Percentiles rank a stretch among this genome's conserved stretches.
phyloP scores from a whole-genome alignment of 1,140 invertebrate species.

The Nasonia giraulti region DNA sequence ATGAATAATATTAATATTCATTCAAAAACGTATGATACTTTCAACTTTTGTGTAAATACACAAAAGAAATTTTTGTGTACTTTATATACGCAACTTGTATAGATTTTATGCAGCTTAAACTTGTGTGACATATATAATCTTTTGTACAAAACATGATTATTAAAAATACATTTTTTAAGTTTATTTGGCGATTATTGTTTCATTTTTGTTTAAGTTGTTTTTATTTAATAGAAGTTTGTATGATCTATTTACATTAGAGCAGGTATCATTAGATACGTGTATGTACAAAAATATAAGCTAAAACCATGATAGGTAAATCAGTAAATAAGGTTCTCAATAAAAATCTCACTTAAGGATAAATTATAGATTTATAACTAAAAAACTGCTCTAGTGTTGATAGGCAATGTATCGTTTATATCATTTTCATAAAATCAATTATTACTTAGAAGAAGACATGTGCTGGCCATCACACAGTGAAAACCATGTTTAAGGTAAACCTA shows the following conservation, averaged over 20 bases:
- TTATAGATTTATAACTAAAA: neutral
- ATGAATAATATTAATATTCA: conserved; percentile 29
- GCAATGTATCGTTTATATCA: too few species aligned
- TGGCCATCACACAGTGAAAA: neutral
- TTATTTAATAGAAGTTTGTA: neutral
- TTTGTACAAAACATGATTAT: conserved; percentile 48
- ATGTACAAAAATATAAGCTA: too few species aligned
- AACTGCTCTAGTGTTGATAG: neutral
- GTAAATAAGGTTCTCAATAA: too few species aligned
- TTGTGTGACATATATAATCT: conserved; percentile 35
- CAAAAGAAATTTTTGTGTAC: conserved; percentile 18
- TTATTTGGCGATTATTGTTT: conserved; percentile 32
- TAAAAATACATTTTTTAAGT: conserved; percentile 47
- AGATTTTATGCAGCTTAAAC: conserved; percentile 36
- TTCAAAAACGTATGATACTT: neutral
- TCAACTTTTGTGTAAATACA: conserved; percentile 31
- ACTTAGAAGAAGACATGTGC: too few species aligned
- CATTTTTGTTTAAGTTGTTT: neutral
- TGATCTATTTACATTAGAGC: neutral
- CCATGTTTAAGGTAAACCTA: neutral
- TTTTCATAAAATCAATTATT: too few species aligned
- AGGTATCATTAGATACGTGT: too few species aligned
- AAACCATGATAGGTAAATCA: too few species aligned
- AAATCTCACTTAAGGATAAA: neutral
- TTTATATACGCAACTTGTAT: conserved; percentile 26